phyloP scores from a whole-genome alignment of 2,797 vertebrate genomes.

The Lycodopsis pacificus region DNA sequence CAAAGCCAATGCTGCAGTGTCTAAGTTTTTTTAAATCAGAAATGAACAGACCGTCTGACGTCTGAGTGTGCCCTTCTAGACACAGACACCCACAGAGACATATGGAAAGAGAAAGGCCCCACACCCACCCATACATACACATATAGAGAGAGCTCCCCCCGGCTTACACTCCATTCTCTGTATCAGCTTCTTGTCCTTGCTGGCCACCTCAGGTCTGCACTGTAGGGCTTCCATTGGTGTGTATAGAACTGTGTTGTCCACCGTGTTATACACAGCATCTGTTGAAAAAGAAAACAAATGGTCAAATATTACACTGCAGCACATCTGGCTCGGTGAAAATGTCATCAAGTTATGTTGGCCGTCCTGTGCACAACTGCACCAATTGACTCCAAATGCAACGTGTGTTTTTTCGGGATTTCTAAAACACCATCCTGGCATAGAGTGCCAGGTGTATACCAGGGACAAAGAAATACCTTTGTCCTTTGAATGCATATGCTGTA shows the following conservation, averaged over 20 bases:
- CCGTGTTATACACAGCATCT: conserved; percentile 86
- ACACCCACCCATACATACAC: neutral
- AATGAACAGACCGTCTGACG: neutral
- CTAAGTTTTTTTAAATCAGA: neutral
- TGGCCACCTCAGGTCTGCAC: conserved; percentile 76
- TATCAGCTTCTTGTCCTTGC: conserved; percentile 87
- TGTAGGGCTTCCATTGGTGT: conserved; percentile 87
- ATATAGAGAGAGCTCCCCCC: neutral
- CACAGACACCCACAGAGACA: neutral
- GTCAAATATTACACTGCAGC: neutral
- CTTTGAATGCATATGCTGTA: neutral
- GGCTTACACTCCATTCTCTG: conserved; percentile 91
- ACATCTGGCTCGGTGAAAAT: neutral
- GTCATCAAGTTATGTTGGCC: neutral
- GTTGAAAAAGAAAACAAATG: conserved; percentile 18
- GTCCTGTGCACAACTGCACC: neutral
- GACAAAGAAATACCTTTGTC: neutral
- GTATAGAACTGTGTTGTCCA: conserved; percentile 87
- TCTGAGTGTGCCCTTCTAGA: conserved; percentile 12
- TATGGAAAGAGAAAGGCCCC: neutral
- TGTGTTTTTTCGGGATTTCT: neutral
- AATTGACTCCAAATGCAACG: neutral
- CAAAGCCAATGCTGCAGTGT: neutral
- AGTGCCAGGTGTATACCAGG: neutral
- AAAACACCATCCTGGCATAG: neutral